Base-by-base conservation (phyloP, 2,888 invertebrate genomes). In the Pristionchus fissidentatus region DNA sequence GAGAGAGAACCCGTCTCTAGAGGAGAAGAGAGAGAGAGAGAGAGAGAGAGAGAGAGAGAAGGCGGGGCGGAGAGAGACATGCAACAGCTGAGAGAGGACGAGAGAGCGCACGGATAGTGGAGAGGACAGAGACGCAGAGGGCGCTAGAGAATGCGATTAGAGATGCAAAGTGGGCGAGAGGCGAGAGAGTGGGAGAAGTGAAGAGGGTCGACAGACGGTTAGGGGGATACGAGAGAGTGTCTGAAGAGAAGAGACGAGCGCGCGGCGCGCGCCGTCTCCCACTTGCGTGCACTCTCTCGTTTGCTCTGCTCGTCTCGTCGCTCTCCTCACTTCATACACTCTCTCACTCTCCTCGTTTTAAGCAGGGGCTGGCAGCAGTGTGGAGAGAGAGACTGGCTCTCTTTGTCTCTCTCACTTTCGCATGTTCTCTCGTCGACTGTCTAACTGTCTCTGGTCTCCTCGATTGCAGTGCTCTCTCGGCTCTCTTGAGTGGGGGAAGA, bases 331-430 rank as follows among this genome's bases (percentile, higher is more conserved):
- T 70, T 70, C 70, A 43, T 26, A 26, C 43, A 32, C 41, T 70
- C 70, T 70, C 70, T 43, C 70, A 26, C n/a, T 70, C 22, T 26
- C 70, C 70, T 70, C 70, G 41, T 32, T 70, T 70, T 70, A 70
- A 70, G 70, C 70, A 70, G 52, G 52, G 13, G 77, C 77, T 46
- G 77, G 52, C 77, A 77, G 77, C 77, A 49, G n/a, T n/a, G n/a
- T n/a, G n/a, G n/a, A n/a, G n/a, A n/a, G n/a, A n/a, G 41, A 38
- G 38, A n/a, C 29, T n/a, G 41, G 10, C 8, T 3, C 70, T 70
- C 70, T 70, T 70, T 70, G 70, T 70, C 70, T 70, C 41, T 70
- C 70, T 41, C 43, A 26, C 49, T 19, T 49, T 22, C 49, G 1
- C 49, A 35, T 15, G 10, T 41, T 46, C 77, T 52, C 52, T 52